These are phyloP conservation scores for Rhinopithecus roxellana DNA, from an alignment of 2,113 vertebrate species.

Conservation along the genomic window DNA sequence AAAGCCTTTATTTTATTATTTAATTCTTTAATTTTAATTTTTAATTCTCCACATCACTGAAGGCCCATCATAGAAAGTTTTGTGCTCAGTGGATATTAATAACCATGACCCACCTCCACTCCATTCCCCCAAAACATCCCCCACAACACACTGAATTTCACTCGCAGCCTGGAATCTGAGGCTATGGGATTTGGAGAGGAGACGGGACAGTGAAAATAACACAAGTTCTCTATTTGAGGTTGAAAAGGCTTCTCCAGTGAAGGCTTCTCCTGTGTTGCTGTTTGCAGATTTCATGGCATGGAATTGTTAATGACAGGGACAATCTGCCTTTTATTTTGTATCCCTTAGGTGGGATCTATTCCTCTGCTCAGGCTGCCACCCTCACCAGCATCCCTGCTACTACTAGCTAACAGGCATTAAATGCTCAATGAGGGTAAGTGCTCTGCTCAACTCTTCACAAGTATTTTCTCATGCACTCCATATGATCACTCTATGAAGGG, in stretches of 20 bases:
- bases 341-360: background rate
- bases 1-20: background rate
- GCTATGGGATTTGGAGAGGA: background rate
- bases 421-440: background rate
- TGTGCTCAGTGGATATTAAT: background rate
- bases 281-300: background rate
- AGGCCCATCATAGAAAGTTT: background rate
- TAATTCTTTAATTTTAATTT: background rate
- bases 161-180: background rate
- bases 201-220: background rate
- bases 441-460: background rate
- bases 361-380: background rate
- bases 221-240: background rate
- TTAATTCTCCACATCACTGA: background rate
- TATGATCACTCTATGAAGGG: background rate
- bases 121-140: accelerated
- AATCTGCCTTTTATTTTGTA: background rate
- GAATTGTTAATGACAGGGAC: background rate
- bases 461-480: background rate
- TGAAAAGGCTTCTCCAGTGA: background rate
- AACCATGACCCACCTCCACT: background rate
- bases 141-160: background rate
- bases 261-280: background rate
- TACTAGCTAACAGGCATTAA: background rate
- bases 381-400: background rate